These are phyloP conservation scores for Haliclystus octoradiatus DNA, from an alignment of 30 jellyfish, hydroid and myxozoan species.

Conservation along the genomic window DNA sequence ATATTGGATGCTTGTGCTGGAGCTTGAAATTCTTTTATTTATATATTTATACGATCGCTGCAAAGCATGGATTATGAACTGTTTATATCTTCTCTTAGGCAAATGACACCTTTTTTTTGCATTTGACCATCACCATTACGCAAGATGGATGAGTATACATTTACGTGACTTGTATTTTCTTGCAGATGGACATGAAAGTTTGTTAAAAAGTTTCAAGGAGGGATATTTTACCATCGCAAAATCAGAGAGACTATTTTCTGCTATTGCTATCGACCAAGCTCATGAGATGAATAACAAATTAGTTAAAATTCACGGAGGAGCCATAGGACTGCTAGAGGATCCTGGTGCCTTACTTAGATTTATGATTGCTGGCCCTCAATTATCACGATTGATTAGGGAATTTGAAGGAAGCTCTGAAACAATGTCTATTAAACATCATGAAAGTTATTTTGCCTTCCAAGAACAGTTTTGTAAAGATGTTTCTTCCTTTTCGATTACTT, in stretches of 20 bases:
- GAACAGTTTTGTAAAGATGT: slow-evolving; percentile 21
- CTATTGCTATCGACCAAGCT: slow-evolving; percentile 15
- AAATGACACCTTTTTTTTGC: slow-evolving; percentile 16
- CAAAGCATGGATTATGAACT: slow-evolving; percentile 5
- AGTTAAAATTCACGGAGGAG: slow-evolving; percentile 32
- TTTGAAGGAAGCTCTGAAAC: too few species aligned
- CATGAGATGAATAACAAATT: slow-evolving; percentile 30
- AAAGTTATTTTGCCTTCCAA: slow-evolving; percentile 13
- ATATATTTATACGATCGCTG: neutral
- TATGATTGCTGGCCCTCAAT: slow-evolving; percentile 40
- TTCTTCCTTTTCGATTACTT: neutral
- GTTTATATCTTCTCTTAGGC: slow-evolving; percentile 6
- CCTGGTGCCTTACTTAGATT: slow-evolving; percentile 30
- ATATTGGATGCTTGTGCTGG: slow-evolving; percentile 11
- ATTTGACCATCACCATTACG: slow-evolving; percentile 13
- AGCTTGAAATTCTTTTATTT: slow-evolving; percentile 7
- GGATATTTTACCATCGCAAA: slow-evolving; percentile 15
- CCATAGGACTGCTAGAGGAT: slow-evolving; percentile 22
- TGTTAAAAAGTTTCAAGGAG: slow-evolving; percentile 5
- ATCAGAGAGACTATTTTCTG: slow-evolving; percentile 10
- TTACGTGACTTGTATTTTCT: neutral
- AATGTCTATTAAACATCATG: slow-evolving; percentile 19
- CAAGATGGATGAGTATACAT: slow-evolving; percentile 16
- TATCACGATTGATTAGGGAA: too few species aligned
- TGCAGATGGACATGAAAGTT: neutral